phyloP scores from a whole-genome alignment of 2,888 invertebrate genomes.

The Neoaliturus tenellus region DNA sequence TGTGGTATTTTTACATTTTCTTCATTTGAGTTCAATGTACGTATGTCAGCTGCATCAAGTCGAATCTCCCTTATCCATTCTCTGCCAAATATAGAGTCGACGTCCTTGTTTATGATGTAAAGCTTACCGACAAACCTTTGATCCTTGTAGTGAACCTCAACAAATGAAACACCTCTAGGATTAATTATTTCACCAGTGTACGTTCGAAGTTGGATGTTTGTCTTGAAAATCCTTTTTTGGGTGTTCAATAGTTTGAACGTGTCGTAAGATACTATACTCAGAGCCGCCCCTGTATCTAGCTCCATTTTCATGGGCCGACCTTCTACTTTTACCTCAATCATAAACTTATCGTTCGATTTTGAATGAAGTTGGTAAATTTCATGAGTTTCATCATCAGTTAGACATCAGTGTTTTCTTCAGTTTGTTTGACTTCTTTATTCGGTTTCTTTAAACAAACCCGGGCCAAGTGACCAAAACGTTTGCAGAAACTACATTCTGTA shows the following conservation, averaged over 20 bases:
- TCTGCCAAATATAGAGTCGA: constrained; percentile 53
- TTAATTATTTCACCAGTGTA: constrained; percentile 46
- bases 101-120: neutral
- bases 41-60: constrained; percentile 42
- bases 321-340: constrained; percentile 21
- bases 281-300: constrained; percentile 19
- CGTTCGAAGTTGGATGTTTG: neutral
- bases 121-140: constrained; percentile 34
- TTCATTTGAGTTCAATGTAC: constrained; percentile 22
- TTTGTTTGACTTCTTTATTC: constrained; percentile 11
- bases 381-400: neutral
- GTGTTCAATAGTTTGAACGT: constrained; percentile 21
- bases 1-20: constrained; percentile 57
- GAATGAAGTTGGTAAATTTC: constrained; percentile 17
- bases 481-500: constrained; percentile 17
- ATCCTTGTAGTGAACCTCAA: constrained; percentile 1
- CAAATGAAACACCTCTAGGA: constrained; percentile 8
- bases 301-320: neutral
- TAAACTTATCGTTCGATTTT: constrained; percentile 34
- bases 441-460: constrained; percentile 12
- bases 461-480: constrained; percentile 21
- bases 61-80: constrained; percentile 58
- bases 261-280: constrained; percentile 23
- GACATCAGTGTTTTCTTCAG: constrained; percentile 20
- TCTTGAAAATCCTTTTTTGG: constrained; percentile 35